phyloP scores from a whole-genome alignment of 2,888 invertebrate species.

The Microctonus hyperodae region DNA sequence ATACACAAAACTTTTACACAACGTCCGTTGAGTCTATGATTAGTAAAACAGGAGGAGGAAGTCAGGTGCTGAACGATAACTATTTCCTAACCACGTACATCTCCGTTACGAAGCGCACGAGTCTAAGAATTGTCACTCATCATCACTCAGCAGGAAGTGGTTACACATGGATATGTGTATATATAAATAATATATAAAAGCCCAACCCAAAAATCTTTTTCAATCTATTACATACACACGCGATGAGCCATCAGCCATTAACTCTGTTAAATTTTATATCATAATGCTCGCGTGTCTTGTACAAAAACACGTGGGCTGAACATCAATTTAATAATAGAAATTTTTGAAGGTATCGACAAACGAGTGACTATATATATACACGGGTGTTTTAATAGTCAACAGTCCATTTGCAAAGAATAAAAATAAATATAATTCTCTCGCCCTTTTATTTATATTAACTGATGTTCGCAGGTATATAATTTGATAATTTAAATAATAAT shows the following conservation, averaged over 20 bases:
- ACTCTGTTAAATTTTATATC: not conserved
- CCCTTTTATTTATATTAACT: not conserved
- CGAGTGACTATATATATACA: not conserved
- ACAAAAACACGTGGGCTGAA: conserved; percentile 3
- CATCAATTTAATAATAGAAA: conserved; percentile 11
- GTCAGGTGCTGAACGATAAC: conserved; percentile 39
- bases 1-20: not conserved
- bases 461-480: not conserved
- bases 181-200: not conserved
- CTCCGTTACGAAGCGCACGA: not conserved
- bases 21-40: conserved; percentile 12
- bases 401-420: not conserved
- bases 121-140: conserved; percentile 18
- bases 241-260: not conserved
- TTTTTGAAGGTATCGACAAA: not conserved
- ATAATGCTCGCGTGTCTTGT: conserved; percentile 7
- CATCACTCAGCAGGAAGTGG: conserved; percentile 7
- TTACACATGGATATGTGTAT: not conserved
- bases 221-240: not conserved
- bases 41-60: conserved; percentile 29
- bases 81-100: conserved; percentile 14
- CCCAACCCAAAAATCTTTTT: not conserved
- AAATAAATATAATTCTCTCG: not conserved
- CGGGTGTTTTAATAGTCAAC: not conserved
- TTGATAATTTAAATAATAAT: not conserved